Percentiles rank a stretch among this genome's conserved stretches.
phyloP scores from a whole-genome alignment of 2,113 vertebrate genomes.

The Genyomyrus donnyi region DNA sequence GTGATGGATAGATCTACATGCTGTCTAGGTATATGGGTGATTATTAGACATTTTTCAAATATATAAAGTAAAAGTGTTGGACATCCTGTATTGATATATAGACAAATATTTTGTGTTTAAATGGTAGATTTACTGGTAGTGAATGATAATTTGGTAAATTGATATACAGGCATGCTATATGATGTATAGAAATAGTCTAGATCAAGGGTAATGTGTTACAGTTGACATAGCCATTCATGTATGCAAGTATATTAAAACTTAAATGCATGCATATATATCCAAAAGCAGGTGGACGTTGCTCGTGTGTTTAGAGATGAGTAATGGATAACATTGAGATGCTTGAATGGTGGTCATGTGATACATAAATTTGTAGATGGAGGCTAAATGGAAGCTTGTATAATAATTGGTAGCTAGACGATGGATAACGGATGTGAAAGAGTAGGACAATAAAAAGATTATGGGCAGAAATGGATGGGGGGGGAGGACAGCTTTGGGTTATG shows the following conservation, averaged over 20 bases:
- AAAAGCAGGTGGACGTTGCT: not conserved
- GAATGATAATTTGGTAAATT: not conserved
- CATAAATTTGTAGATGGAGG: not conserved
- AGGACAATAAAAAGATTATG: not conserved
- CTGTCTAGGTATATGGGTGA: not conserved
- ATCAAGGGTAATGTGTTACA: not conserved
- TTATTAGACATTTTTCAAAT: not conserved
- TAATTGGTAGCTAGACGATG: not conserved
- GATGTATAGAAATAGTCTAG: not conserved
- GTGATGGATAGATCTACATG: not conserved
- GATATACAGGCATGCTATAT: not conserved
- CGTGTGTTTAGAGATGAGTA: not conserved
- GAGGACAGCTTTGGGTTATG: not conserved
- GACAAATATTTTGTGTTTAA: not conserved
- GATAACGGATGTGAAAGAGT: not conserved
- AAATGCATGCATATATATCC: not conserved
- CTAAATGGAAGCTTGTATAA: not conserved
- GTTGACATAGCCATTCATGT: not conserved
- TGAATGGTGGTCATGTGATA: not conserved
- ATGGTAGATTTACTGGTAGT: not conserved
- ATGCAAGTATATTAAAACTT: not conserved
- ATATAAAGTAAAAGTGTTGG: not conserved
- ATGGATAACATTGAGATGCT: not conserved
- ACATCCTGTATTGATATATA: not conserved
- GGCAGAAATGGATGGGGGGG: not conserved